phyloP scores from a whole-genome alignment of 1,140 invertebrate species.

The Charaxes varanes region DNA sequence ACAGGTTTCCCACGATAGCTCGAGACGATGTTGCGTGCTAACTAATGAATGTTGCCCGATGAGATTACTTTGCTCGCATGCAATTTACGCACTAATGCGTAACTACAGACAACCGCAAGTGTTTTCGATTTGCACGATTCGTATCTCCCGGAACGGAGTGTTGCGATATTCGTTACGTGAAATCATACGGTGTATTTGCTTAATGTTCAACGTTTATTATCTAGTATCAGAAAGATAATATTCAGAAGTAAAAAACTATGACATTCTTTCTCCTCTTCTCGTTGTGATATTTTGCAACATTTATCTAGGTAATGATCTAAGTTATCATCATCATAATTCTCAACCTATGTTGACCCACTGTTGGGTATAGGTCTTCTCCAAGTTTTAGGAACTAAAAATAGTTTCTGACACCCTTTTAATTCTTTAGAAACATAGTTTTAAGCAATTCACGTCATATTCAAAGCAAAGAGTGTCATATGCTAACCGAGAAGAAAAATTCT shows the following conservation, averaged over 20 bases:
- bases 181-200: conserved; percentile 13
- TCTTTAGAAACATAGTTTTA: too few relatives aligned
- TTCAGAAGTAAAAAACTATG: not conserved
- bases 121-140: conserved; percentile 39
- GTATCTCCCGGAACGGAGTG: conserved; percentile 20
- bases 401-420: too few relatives aligned
- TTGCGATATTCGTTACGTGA: conserved; percentile 14
- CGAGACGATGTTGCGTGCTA: conserved; percentile 29
- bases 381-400: too few relatives aligned
- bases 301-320: too few relatives aligned
- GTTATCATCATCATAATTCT: too few relatives aligned
- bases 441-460: too few relatives aligned
- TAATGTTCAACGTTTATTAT: conserved; percentile 4
- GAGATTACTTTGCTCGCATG: conserved; percentile 49
- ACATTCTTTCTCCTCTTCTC: conserved; percentile 3
- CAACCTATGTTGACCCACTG: too few relatives aligned
- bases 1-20: conserved; percentile 44
- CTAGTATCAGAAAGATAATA: not conserved
- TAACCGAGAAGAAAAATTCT: too few relatives aligned
- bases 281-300: not conserved
- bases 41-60: conserved; percentile 54
- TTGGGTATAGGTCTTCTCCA: too few relatives aligned
- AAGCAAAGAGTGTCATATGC: too few relatives aligned
- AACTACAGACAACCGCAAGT: conserved; percentile 45
- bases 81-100: conserved; percentile 61